Base-by-base conservation (phyloP, 2,888 invertebrate genomes). In the Eudasyphora cyanicolor region DNA sequence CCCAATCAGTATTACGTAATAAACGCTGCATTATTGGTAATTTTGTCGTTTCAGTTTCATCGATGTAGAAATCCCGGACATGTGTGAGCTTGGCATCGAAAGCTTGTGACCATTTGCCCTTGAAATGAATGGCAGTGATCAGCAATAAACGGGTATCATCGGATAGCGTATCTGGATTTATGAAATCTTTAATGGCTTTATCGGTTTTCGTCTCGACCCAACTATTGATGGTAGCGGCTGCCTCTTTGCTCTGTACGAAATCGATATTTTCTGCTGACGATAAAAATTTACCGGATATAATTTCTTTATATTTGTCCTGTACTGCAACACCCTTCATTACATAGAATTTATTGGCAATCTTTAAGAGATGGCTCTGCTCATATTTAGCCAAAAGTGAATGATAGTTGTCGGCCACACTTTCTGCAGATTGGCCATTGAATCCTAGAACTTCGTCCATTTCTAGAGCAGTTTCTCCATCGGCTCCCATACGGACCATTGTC, bases 181-280 rank as follows among this genome's bases (percentile, higher is more conserved):
- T 92, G 3, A 98, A 93, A 87, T 97, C 93, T 87, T 95, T 95
- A 85, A 98, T 98, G 89, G 95, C 96, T 10, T 95, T 92, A 73
- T 96, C 95, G 0, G 98, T 98, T 88, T 96, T 94, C 5, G 94
- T 91, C 88, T 95, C 95, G 76, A 95, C 97, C 97, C 98, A 98
- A 42, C 91, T 86, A 89, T 98, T 98, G 64, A 98, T 97, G 0
- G 89, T 91, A 0, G 91, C 87, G 0, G 93, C 93, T 7, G 94
- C 93, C 71, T 89, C 91, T 0, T 87, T 89, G 12, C 92, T 92
- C 14, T 93, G 85, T 0, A 70, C 86, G 87, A 97, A 97, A 88
- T 96, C 90, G 0, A 96, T 86, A 78, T 92, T 93, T 87, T 95
- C 93, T 2, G 95, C 93, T n/a, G 93, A 94, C 7, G 96, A 94